phyloP scores from a whole-genome alignment of 2,888 invertebrate genomes.

The Luffia ferchaultella region DNA sequence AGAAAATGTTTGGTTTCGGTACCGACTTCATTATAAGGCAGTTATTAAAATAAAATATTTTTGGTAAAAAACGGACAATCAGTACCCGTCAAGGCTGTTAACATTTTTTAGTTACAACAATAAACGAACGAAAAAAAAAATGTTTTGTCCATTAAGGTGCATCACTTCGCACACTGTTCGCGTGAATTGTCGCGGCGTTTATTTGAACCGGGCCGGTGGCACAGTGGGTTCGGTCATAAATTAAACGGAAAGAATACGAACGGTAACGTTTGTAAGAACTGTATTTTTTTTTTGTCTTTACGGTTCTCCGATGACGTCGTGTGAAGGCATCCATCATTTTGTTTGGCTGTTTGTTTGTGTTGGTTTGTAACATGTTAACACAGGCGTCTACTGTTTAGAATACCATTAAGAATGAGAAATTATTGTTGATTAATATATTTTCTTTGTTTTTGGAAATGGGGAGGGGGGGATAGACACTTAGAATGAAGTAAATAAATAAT shows the following conservation, averaged over 20 bases:
- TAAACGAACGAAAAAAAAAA: conserved; percentile 28
- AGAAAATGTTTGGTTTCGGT: no score
- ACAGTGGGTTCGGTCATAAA: conserved; percentile 51
- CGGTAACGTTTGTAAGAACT: conserved; percentile 54
- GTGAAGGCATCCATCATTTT: neutral
- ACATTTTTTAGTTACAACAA: neutral
- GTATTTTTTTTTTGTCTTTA: conserved; percentile 25
- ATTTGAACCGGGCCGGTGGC: conserved; percentile 27
- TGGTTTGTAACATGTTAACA: neutral
- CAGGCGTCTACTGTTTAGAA: no score
- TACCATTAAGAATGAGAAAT: no score
- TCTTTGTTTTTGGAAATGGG: no score
- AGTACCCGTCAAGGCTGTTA: neutral
- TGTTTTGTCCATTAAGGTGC: conserved; percentile 19
- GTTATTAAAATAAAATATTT: neutral
- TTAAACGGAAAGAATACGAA: conserved; percentile 41
- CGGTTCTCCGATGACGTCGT: neutral
- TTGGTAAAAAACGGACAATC: neutral
- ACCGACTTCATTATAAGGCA: no score
- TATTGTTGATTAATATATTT: no score
- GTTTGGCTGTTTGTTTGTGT: neutral
- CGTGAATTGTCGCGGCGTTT: conserved; percentile 30
- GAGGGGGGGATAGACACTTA: no score
- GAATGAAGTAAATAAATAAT: no score
- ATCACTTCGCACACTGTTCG: conserved; percentile 22